These are phyloP conservation scores for Phrynocephalus forsythii DNA, from an alignment of 2,797 vertebrate genomes.

Conservation along the genomic window DNA sequence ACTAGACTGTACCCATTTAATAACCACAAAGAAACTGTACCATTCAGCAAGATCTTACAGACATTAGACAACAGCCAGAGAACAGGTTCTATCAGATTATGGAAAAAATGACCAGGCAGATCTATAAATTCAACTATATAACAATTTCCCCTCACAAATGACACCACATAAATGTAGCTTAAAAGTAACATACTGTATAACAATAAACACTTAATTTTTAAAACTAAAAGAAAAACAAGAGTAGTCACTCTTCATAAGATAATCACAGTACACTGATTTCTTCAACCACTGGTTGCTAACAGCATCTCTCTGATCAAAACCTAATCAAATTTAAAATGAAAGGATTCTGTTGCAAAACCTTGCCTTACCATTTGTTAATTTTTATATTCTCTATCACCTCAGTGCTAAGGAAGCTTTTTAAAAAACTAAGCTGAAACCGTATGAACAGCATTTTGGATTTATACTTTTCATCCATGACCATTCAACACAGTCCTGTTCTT, in stretches of 20 bases:
- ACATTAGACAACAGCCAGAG: slow-evolving; percentile 40
- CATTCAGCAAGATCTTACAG: slow-evolving; percentile 79
- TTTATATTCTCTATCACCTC: background rate
- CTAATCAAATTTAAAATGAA: background rate
- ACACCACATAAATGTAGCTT: accelerated
- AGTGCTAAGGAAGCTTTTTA: slow-evolving; percentile 15
- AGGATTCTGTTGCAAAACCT: background rate
- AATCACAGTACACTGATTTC: background rate
- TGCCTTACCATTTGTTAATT: background rate
- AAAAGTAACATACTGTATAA: accelerated
- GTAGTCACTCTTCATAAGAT: slow-evolving; percentile 18
- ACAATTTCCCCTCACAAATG: slow-evolving; percentile 12
- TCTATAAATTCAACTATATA: slow-evolving; percentile 45
- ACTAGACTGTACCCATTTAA: slow-evolving; percentile 83
- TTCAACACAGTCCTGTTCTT: background rate
- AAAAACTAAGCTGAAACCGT: slow-evolving; percentile 2
- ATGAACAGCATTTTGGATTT: slow-evolving; percentile 48
- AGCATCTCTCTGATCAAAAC: slow-evolving; percentile 30
- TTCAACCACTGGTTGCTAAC: slow-evolving; percentile 78
- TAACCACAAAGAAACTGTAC: slow-evolving; percentile 80
- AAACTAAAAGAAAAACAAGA: background rate
- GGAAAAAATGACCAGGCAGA: slow-evolving; percentile 54
- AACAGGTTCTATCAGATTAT: slow-evolving; percentile 44
- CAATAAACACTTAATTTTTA: background rate
- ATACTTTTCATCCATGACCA: slow-evolving; percentile 25